Evolutionary conservation across 1,140 invertebrate genomes (phyloP), one percentile per base, ranked within the genome.

Genomic region (Diachasmimorpha longicaudata): DNA sequence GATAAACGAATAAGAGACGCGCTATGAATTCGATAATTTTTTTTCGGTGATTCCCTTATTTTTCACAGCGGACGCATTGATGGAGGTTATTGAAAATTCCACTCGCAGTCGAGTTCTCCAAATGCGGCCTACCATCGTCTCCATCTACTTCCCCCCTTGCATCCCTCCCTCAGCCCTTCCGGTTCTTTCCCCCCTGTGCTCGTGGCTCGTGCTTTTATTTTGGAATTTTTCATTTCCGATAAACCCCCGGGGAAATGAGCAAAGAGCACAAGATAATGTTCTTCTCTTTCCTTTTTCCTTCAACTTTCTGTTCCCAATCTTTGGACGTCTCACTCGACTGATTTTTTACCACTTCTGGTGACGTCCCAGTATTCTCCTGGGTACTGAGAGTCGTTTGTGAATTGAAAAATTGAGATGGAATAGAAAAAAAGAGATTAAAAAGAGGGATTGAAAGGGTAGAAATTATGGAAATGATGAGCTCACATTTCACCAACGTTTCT

Each of bases 31-130:
- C 31, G 14, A 31, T 39, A 23, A 42, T 48, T 66, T 74, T 16
- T 69, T 69, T 68, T 25, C 48, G 37, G 67, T 36, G 14, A 39
- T 52, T 44, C 37, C 75, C 42, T 46, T 68, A 19, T 75, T 52
- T 69, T 67, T 73, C 66, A 46, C 63, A 58, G 8, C 23, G 19
- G 58, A 63, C 58, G 58, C 58, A 70, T 73, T 73, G 52, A 46
- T 70, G 44, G 25, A 46, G 72, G 66, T 77, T 77, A 77, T 77
- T 77, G 76, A 77, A 77, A 77, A 77, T 77, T 77, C 66, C 63
- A 44, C 46, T 72, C 70, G 46, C 48, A 46, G 11, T 31, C 58
- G 48, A 63, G 66, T 39, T 48, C 66, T 48, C 70, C 63, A 52
- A 31, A 58, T 16, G 44, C 44, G 48, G 69, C 55, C 75, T 25